Evolutionary conservation across 2,888 invertebrate genomes (phyloP).

Genomic region (Ophioninae sp.): DNA sequence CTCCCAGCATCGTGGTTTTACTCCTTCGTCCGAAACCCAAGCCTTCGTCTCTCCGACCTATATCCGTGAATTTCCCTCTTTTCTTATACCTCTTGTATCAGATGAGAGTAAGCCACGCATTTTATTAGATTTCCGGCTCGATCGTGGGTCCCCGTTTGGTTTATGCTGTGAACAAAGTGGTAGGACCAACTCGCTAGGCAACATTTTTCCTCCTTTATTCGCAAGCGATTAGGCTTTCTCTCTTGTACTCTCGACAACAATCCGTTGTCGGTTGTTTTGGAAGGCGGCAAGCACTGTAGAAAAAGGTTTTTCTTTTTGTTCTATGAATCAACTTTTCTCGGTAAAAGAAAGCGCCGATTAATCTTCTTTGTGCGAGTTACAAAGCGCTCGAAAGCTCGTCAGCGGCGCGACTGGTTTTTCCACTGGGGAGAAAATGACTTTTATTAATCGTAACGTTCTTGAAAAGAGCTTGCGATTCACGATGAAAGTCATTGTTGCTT

Average conservation of each 20-base stretch:
- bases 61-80: conserved; percentile 48
- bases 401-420: background rate
- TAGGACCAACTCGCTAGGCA: conserved; percentile 18
- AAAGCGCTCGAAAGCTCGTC: background rate
- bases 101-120: conserved; percentile 65
- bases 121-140: conserved; percentile 72
- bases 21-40: conserved; percentile 38
- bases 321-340: background rate
- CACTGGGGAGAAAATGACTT: background rate
- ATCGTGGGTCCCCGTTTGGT: conserved; percentile 52
- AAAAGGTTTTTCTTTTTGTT: background rate
- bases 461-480: background rate
- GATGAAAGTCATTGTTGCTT: too few species aligned
- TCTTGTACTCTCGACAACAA: background rate
- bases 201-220: background rate
- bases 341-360: background rate
- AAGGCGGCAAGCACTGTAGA: background rate
- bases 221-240: background rate
- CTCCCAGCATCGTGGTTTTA: conserved; percentile 59
- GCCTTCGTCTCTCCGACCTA: conserved; percentile 30
- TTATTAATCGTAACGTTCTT: background rate
- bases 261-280: too few species aligned
- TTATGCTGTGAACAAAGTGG: conserved; percentile 22
- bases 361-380: background rate
- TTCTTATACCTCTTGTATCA: conserved; percentile 57